phyloP scores from a whole-genome alignment of 2,888 invertebrate genomes.

The Caenorhabditis uteleia region DNA sequence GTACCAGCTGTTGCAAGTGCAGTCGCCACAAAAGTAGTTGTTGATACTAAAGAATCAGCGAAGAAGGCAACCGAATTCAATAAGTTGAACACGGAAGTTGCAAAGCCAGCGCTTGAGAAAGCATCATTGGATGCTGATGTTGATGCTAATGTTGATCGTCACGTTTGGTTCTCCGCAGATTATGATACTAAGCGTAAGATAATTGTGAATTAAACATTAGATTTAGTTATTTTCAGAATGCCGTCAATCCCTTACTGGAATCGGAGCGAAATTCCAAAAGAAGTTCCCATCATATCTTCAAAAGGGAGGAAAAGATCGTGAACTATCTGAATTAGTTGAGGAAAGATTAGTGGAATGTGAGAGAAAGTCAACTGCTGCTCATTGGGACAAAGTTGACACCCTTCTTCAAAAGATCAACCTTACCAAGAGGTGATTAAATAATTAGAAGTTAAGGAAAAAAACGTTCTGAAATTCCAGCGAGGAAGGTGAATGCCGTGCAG shows the following conservation, averaged over 20 bases:
- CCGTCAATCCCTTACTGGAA: constrained; percentile 43
- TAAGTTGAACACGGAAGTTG: constrained; percentile 5
- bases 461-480: constrained; percentile 65
- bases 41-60: constrained; percentile 28
- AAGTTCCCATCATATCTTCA: constrained; percentile 63
- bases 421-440: constrained; percentile 44
- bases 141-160: constrained; percentile 33
- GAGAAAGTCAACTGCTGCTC: constrained; percentile 46
- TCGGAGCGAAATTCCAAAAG: constrained; percentile 59
- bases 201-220: background rate
- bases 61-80: constrained; percentile 29
- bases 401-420: constrained; percentile 46
- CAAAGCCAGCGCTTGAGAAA: constrained; percentile 23
- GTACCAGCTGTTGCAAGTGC: constrained; percentile 8
- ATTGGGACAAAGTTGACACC: constrained; percentile 53
- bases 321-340: constrained; percentile 47
- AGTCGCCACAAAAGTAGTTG: constrained; percentile 17
- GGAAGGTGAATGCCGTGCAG: constrained; percentile 65
- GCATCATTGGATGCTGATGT: constrained; percentile 32
- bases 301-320: constrained; percentile 47
- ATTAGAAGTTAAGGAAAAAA: background rate
- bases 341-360: constrained; percentile 53
- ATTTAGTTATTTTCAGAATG: constrained; percentile 49
- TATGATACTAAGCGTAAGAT: constrained; percentile 26
- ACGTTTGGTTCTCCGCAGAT: constrained; percentile 31